These are phyloP conservation scores for Elmis aenea DNA, from an alignment of 2,888 invertebrate genomes.

Conservation along the genomic window DNA sequence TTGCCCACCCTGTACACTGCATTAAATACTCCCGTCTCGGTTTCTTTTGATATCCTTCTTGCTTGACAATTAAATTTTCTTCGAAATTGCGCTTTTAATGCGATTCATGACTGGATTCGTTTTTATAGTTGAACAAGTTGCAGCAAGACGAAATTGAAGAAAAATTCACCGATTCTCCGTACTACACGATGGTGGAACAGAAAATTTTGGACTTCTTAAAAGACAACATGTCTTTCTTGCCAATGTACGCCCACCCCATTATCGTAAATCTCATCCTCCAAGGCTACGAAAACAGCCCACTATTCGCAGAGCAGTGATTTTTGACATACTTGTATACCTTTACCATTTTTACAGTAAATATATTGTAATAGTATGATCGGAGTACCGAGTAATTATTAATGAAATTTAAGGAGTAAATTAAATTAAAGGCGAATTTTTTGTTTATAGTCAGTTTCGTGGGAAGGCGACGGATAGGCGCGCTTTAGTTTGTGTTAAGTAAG, in stretches of 20 bases:
- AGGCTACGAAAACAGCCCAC: slow-evolving; percentile 36
- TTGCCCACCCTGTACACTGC: no score
- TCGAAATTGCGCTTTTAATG: no score
- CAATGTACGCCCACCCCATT: slow-evolving; percentile 43
- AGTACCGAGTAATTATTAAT: no score
- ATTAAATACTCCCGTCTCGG: no score
- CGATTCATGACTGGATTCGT: not conserved
- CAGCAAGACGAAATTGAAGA: slow-evolving; percentile 30
- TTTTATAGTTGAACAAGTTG: slow-evolving; percentile 30
- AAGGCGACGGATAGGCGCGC: no score
- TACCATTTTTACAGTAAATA: slow-evolving; percentile 6
- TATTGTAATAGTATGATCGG: no score
- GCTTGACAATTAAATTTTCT: no score
- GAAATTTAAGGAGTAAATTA: no score
- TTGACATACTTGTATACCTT: slow-evolving; percentile 15
- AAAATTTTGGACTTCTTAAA: slow-evolving; percentile 38
- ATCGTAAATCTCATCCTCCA: slow-evolving; percentile 34
- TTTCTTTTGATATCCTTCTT: no score
- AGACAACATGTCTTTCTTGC: slow-evolving; percentile 33
- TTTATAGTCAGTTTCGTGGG: no score
- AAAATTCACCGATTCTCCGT: slow-evolving; percentile 31
- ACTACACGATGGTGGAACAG: slow-evolving; percentile 33
- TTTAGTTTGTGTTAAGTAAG: no score
- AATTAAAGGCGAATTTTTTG: no score
- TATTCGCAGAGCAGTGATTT: slow-evolving; percentile 29